Evolutionary conservation across 2,113 vertebrate species (phyloP), one percentile per base, ranked within the genome.

Genomic region (Meleagris gallopavo): DNA sequence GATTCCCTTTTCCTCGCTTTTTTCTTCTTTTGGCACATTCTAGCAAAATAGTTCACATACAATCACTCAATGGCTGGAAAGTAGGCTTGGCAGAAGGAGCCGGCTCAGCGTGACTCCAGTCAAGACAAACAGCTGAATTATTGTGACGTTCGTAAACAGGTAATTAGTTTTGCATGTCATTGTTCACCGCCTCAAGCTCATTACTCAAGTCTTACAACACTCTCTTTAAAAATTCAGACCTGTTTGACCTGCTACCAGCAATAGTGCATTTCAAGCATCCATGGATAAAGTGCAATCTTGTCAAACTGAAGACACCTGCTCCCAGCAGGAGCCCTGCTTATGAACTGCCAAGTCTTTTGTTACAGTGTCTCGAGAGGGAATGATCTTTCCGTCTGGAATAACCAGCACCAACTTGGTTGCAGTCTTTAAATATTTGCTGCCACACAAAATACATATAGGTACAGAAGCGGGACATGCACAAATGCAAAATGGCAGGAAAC

Each of bases 301-400:
- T 98, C 97, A 97, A 96, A 96, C 81, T 60, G 91, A 94, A 97
- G 97, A 97, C 98, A 98, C 98, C 97, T 98, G 98, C 96, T 97
- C 97, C 92, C 96, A 95, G 96, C 97, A 97, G 96, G 96, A 94
- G 38, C 73, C 55, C 80, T 93, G 57, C 97, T 97, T 95, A 92
- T 91, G 84, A 96, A 95, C 96, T 97, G 97, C 97, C 97, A 98
- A 97, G 90, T 95, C 96, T 97, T 97, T 97, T 96, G 97, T 97
- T 97, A 94, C 69, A 89, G 52, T 90, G 93, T 95, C 97, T 97
- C 91, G 89, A 97, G 96, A 97, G 77, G 93, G 94, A 95, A 93
- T 95, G 93, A 96, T 98, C 91, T 98, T 97, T 97, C 97, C 97
- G 96, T 97, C 96, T 97, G 97, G 96, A 97, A 94, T 70, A 90